Conservation (phyloP, 23 tunicate genomes). For the Styela clava region DNA sequence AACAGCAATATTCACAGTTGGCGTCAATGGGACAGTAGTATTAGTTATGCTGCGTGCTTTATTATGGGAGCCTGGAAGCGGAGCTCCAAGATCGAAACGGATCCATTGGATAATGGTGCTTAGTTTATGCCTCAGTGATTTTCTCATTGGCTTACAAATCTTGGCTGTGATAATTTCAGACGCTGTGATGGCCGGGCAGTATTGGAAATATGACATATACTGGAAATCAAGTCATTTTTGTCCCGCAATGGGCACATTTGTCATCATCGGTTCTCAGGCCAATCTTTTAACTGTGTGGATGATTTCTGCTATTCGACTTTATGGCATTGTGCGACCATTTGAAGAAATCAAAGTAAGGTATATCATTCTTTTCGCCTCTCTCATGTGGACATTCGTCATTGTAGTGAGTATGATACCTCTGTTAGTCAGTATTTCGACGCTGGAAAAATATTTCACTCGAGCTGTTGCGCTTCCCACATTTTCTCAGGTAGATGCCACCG, state of each 20-base stretch:
- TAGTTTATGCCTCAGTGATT: slow-evolving; percentile 15
- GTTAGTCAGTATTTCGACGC: not conserved
- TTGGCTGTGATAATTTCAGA: not conserved
- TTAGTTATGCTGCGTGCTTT: not conserved
- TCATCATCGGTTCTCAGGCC: not conserved
- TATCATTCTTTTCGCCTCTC: not conserved
- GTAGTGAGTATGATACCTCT: slow-evolving; percentile 1
- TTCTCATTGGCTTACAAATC: slow-evolving; percentile 13
- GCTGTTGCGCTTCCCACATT: slow-evolving; percentile 9
- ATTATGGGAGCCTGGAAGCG: not conserved
- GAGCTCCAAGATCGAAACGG: not conserved
- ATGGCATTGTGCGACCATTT: slow-evolving; percentile 10
- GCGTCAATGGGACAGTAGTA: slow-evolving; percentile 2
- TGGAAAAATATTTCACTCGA: slow-evolving; percentile 11
- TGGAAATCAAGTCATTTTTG: slow-evolving; percentile 17
- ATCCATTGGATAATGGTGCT: slow-evolving; percentile 12
- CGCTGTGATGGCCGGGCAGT: not conserved
- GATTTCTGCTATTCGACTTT: slow-evolving; percentile 16
- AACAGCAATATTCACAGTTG: not conserved
- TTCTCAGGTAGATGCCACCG: slow-evolving; percentile 22
- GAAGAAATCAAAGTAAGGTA: slow-evolving; percentile 9
- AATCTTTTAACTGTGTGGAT: slow-evolving; percentile 4
- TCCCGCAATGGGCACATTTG: slow-evolving; percentile 4
- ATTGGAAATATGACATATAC: slow-evolving; percentile 13
- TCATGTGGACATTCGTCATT: not conserved